These are phyloP conservation scores for Artemia franciscana DNA, from an alignment of 1,140 invertebrate species.

Conservation along the genomic window DNA sequence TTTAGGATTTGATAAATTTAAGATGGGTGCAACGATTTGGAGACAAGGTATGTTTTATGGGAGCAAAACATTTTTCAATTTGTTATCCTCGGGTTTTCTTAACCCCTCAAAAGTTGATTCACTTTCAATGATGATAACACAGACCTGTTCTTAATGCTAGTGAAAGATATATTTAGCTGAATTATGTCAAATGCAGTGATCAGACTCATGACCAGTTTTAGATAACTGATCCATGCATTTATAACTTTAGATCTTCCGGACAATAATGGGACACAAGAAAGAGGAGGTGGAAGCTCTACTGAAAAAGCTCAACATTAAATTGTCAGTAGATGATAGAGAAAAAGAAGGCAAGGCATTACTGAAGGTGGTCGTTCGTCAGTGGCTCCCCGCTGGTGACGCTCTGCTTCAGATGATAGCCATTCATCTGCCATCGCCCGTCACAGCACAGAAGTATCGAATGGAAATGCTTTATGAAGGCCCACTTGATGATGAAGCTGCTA, in stretches of 20 bases:
- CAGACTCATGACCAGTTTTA: not conserved
- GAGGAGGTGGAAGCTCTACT: slow-evolving; percentile 69
- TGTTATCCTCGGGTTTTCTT: no score
- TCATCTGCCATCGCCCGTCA: slow-evolving; percentile 93
- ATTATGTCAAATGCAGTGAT: not conserved
- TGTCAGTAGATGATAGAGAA: slow-evolving; percentile 85
- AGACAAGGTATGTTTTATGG: no score
- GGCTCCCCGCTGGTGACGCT: slow-evolving; percentile 97
- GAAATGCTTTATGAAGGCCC: slow-evolving; percentile 98
- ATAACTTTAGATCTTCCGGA: slow-evolving; percentile 52
- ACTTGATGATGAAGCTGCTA: slow-evolving; percentile 81
- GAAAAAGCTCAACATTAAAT: slow-evolving; percentile 68
- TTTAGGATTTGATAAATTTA: no score
- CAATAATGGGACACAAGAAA: slow-evolving; percentile 95
- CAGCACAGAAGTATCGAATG: slow-evolving; percentile 96
- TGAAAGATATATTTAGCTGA: slow-evolving; percentile 5
- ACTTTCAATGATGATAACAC: slow-evolving; percentile 14
- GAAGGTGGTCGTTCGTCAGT: slow-evolving; percentile 91
- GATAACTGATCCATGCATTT: slow-evolving; percentile 3
- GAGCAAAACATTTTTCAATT: no score
- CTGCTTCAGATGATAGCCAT: slow-evolving; percentile 99
- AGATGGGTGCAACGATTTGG: no score
- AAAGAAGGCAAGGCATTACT: slow-evolving; percentile 77
- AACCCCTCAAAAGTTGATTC: no score
- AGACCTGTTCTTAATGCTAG: slow-evolving; percentile 18